These are phyloP conservation scores for Stichodactyla helianthus DNA, from an alignment of 64 coral and sea anemone species.

Conservation along the genomic window DNA sequence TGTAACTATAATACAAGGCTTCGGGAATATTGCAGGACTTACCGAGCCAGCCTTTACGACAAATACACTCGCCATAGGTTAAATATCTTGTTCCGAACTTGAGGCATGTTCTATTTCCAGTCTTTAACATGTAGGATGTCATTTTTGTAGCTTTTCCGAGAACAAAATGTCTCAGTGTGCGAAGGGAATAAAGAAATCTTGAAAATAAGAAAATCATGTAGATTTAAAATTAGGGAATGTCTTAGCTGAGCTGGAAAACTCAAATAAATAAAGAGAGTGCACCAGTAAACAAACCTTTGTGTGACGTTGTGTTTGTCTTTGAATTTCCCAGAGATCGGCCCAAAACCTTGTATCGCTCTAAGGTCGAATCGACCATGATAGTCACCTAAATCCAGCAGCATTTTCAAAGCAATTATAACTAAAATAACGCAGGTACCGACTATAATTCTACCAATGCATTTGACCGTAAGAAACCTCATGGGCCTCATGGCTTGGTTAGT, in stretches of 20 bases:
- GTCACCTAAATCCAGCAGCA: background rate
- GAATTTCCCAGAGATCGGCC: background rate
- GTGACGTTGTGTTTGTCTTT: no score
- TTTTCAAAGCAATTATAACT: background rate
- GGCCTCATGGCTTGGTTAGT: background rate
- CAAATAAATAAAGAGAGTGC: no score
- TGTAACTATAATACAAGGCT: background rate
- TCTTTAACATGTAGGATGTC: background rate
- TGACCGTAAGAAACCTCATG: background rate
- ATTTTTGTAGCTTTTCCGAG: background rate
- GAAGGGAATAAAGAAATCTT: background rate
- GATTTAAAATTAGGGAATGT: background rate
- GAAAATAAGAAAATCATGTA: background rate
- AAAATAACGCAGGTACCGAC: background rate
- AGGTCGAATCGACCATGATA: background rate
- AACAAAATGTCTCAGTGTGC: background rate
- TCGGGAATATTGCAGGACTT: conserved; percentile 12
- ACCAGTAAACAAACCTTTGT: no score
- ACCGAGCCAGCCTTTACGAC: conserved; percentile 2
- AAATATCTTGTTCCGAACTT: background rate
- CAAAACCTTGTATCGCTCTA: background rate
- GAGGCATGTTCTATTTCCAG: background rate
- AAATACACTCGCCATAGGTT: background rate
- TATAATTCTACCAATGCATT: background rate
- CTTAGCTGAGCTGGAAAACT: no score